Conservation (phyloP, 2,888 invertebrate species). For the Acrocera orbiculus region DNA sequence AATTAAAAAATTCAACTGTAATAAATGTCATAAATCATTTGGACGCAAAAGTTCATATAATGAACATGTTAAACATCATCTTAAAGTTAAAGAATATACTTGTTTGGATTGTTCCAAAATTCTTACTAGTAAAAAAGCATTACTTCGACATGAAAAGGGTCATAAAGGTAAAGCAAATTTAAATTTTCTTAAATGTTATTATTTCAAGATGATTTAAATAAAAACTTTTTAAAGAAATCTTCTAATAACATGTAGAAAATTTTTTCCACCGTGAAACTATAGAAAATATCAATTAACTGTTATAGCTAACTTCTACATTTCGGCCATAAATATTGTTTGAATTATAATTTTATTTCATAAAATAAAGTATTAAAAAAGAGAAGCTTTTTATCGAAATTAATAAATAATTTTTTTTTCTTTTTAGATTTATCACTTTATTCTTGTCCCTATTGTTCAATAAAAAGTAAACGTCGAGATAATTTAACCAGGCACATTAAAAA, state of each 20-base stretch:
- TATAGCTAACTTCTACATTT: neutral
- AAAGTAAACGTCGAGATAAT: constrained; percentile 61
- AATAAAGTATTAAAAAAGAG: neutral
- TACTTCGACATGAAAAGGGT: constrained; percentile 48
- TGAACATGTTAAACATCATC: constrained; percentile 37
- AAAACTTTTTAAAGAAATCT: no score
- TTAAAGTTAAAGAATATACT: constrained; percentile 35
- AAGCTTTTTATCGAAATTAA: neutral
- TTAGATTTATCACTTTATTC: constrained; percentile 38
- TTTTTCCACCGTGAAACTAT: no score
- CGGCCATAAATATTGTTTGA: neutral
- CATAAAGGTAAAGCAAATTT: constrained; percentile 39
- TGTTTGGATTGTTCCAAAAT: constrained; percentile 48
- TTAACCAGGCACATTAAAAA: constrained; percentile 57
- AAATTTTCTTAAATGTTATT: neutral
- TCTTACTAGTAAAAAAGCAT: constrained; percentile 49
- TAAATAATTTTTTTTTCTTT: constrained; percentile 12
- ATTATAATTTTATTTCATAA: neutral
- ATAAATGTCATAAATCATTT: no score
- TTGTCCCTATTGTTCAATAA: constrained; percentile 51
- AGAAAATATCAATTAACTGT: neutral
- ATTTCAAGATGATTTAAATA: neutral
- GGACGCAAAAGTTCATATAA: constrained; percentile 40
- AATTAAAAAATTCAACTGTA: no score
- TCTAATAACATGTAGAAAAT: no score